Percentiles rank a stretch among this genome's conserved stretches.
Conservation (phyloP, 2,888 invertebrate species). For the Nymphalis polychloros region DNA sequence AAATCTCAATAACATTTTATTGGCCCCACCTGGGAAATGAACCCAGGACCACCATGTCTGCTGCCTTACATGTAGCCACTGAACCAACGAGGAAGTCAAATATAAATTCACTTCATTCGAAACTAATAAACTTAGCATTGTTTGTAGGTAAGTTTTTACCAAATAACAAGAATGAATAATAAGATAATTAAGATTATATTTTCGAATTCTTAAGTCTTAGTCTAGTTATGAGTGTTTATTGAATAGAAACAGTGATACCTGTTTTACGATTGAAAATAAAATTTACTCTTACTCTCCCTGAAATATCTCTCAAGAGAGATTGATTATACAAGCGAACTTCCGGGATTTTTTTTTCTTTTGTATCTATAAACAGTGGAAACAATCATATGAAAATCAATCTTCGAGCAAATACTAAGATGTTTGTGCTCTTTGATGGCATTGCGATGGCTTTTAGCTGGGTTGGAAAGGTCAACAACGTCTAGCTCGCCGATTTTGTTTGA, state of each 20-base stretch:
- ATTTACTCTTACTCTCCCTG: not conserved
- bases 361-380: constrained; percentile 21
- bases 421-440: constrained; percentile 27
- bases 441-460: constrained; percentile 22
- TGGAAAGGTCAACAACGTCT: constrained; percentile 22
- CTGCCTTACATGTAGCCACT: too few relatives aligned
- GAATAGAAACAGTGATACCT: not conserved
- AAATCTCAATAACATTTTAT: too few relatives aligned
- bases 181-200: too few relatives aligned
- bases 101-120: too few relatives aligned
- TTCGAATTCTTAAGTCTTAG: too few relatives aligned
- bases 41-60: too few relatives aligned
- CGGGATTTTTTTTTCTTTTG: constrained; percentile 10
- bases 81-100: too few relatives aligned
- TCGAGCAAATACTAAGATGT: constrained; percentile 25
- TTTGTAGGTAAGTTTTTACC: too few relatives aligned
- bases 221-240: not conserved
- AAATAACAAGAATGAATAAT: too few relatives aligned
- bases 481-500: constrained; percentile 24
- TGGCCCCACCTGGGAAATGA: too few relatives aligned
- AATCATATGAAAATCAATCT: constrained; percentile 30
- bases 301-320: constrained; percentile 9
- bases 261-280: not conserved
- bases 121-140: too few relatives aligned
- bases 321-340: constrained; percentile 14